Evolutionary conservation across 2,113 vertebrate genomes (phyloP).

Genomic region (Eretmochelys imbricata): DNA sequence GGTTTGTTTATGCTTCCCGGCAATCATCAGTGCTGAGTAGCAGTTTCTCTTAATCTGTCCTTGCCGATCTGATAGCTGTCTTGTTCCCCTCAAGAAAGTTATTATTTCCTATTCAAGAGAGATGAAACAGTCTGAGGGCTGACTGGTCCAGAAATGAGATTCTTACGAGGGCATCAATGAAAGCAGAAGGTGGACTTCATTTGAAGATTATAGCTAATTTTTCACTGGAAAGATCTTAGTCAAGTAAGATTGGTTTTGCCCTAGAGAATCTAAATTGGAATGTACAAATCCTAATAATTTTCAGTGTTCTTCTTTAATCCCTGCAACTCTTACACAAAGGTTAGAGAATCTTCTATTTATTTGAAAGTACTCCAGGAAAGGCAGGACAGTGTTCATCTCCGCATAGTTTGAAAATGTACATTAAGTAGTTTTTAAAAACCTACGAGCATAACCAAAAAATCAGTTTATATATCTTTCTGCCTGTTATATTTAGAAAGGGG

Average conservation of each 20-base stretch:
- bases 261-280: conserved; percentile 14
- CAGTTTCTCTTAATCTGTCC: background rate
- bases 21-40: background rate
- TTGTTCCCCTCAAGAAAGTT: background rate
- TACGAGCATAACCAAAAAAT: background rate
- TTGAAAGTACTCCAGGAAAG: background rate
- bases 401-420: background rate
- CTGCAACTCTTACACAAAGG: background rate
- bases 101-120: background rate
- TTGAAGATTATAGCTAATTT: conserved; percentile 7
- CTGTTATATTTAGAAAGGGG: conserved; percentile 21
- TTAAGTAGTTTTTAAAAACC: background rate
- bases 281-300: conserved; percentile 35
- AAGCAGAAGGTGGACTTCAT: background rate
- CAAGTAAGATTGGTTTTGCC: conserved; percentile 33
- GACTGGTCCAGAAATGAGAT: background rate
- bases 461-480: background rate
- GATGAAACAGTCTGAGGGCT: background rate
- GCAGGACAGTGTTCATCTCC: background rate
- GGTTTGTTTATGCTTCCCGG: background rate
- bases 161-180: background rate
- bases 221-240: background rate
- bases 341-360: conserved; percentile 32
- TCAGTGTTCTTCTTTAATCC: conserved; percentile 28
- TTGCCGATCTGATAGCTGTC: background rate